A percentile compares a stretch with the other conserved stretches of the same genome.
These are phyloP conservation scores for Oegoconia quadripuncta DNA, from an alignment of 2,888 invertebrate genomes.

Conservation along the genomic window DNA sequence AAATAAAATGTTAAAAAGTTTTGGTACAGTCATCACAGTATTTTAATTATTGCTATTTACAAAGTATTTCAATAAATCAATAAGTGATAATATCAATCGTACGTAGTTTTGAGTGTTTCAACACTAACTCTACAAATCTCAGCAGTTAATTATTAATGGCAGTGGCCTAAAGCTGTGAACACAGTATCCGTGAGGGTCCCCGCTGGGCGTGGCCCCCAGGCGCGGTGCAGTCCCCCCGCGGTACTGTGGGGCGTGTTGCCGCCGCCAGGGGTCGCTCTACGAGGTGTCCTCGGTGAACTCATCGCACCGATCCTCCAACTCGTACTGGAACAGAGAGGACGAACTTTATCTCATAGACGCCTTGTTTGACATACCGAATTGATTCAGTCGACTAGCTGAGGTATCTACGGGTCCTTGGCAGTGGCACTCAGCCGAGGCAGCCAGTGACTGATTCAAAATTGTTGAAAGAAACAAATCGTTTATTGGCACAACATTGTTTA, in stretches of 20 bases:
- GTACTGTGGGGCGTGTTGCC: not conserved
- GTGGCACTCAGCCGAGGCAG: too few relatives aligned
- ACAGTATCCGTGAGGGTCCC: too few relatives aligned
- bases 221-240: not conserved
- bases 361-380: too few relatives aligned
- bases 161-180: not conserved
- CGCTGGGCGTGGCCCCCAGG: too few relatives aligned
- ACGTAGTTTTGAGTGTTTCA: not conserved
- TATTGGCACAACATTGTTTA: too few relatives aligned
- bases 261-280: conserved; percentile 1
- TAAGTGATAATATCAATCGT: not conserved
- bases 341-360: not conserved
- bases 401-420: too few relatives aligned
- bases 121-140: conserved; percentile 2
- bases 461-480: too few relatives aligned
- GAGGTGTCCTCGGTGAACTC: conserved; percentile 79
- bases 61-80: conserved; percentile 14
- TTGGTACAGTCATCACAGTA: conserved; percentile 60
- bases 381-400: too few relatives aligned
- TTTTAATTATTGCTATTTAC: conserved; percentile 36
- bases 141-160: not conserved
- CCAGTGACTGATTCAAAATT: too few relatives aligned
- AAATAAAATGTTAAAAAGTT: conserved; percentile 24
- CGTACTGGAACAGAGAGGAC: conserved; percentile 78
- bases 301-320: conserved; percentile 89